These are phyloP conservation scores for Capreolus pygargus DNA, from an alignment of 2,113 vertebrate species.

Conservation along the genomic window DNA sequence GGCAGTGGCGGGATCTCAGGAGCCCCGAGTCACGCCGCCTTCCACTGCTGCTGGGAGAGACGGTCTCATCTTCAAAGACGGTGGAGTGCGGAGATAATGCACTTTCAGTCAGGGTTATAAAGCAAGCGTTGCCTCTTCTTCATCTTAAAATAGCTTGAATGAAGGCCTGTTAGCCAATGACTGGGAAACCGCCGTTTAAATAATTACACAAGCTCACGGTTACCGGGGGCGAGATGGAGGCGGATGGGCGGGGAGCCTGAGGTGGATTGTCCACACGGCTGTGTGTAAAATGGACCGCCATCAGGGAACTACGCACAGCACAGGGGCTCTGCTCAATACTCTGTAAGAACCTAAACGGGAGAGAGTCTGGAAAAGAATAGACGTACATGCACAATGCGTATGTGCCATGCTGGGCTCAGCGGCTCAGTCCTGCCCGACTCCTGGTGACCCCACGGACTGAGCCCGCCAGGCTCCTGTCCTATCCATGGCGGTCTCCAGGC, in stretches of 20 bases:
- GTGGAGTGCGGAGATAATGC: conserved; percentile 24
- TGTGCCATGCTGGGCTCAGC: neutral
- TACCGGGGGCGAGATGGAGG: neutral
- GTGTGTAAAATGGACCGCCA: rapidly evolving
- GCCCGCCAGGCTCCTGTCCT: neutral
- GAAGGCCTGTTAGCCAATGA: neutral
- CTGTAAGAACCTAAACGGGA: rapidly evolving
- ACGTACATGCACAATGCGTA: rapidly evolving
- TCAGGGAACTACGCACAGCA: neutral
- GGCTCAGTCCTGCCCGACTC: neutral
- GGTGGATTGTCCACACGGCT: no score
- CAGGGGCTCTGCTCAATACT: neutral
- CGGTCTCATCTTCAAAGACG: conserved; percentile 37
- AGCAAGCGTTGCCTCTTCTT: neutral
- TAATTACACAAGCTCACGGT: neutral
- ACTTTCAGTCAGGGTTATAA: conserved; percentile 9
- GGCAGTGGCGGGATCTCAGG: neutral
- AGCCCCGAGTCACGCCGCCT: neutral
- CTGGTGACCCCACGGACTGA: rapidly evolving
- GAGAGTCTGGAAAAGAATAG: no score
- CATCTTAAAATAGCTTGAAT: conserved; percentile 29
- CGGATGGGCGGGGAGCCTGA: neutral
- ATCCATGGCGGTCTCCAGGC: neutral
- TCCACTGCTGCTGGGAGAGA: neutral
- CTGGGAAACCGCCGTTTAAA: conserved; percentile 4